phyloP scores from a whole-genome alignment of 2,888 invertebrate genomes.

The Amphipyra berbera region DNA sequence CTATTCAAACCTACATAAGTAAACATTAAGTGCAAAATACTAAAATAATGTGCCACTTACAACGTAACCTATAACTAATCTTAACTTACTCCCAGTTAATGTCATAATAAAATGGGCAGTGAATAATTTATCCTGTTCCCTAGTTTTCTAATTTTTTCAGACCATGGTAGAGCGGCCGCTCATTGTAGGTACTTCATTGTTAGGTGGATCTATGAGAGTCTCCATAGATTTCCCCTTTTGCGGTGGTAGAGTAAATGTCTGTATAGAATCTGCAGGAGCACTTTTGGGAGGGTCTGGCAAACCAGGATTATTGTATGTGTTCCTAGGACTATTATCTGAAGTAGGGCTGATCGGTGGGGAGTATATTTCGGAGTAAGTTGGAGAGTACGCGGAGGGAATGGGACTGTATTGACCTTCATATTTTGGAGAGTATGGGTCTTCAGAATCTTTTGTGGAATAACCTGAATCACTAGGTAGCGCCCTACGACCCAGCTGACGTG shows the following conservation, averaged over 20 bases:
- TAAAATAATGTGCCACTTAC: conserved; percentile 58
- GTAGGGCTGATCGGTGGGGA: conserved; percentile 86
- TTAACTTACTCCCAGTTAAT: conserved; percentile 56
- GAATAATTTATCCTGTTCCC: conserved; percentile 42
- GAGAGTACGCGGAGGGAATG: conserved; percentile 83
- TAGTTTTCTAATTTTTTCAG: conserved; percentile 55
- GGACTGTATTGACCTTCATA: conserved; percentile 84
- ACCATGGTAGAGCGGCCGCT: conserved; percentile 88
- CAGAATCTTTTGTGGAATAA: conserved; percentile 84
- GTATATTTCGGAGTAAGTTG: conserved; percentile 87
- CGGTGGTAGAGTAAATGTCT: conserved; percentile 83
- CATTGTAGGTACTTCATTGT: conserved; percentile 76
- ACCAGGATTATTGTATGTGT: conserved; percentile 79
- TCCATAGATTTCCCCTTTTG: conserved; percentile 83
- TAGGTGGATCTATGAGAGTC: conserved; percentile 84
- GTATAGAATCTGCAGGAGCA: conserved; percentile 81
- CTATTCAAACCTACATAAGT: conserved; percentile 48
- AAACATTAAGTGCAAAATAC: conserved; percentile 64
- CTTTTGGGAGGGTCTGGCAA: conserved; percentile 82
- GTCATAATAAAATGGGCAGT: conserved; percentile 72
- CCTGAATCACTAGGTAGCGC: conserved; percentile 88
- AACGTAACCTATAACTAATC: conserved; percentile 30
- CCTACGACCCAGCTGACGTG: conserved; percentile 90
- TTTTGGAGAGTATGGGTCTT: conserved; percentile 82
- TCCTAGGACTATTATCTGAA: conserved; percentile 83